A percentile compares a stretch with the other conserved stretches of the same genome.
Evolutionary conservation across 2,113 vertebrate genomes (phyloP).

Genomic region (Candoia aspera): DNA sequence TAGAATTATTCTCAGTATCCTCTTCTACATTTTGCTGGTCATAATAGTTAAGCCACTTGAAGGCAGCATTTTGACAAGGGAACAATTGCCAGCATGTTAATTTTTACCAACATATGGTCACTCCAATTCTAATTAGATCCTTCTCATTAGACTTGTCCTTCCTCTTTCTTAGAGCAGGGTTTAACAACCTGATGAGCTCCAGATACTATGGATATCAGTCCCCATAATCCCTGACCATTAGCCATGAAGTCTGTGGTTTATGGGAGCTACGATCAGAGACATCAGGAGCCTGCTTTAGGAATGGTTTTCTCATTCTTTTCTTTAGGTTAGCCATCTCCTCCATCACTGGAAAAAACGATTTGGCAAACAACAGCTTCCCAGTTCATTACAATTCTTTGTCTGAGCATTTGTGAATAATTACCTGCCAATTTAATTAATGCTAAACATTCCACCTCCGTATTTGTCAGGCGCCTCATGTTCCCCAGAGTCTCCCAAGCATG

Average conservation of each 20-base stretch:
- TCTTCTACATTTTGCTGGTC: neutral
- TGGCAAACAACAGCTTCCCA: slow-evolving; percentile 38
- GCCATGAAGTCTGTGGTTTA: neutral
- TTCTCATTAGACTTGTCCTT: neutral
- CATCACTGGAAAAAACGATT: slow-evolving; percentile 12
- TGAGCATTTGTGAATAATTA: slow-evolving; percentile 59
- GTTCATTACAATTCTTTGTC: slow-evolving; percentile 48
- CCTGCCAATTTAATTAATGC: slow-evolving; percentile 33
- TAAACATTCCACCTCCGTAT: slow-evolving; percentile 42
- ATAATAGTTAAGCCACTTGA: neutral
- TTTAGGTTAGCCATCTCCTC: neutral
- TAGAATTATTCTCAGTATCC: neutral
- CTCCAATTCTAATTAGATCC: neutral
- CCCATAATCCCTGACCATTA: neutral
- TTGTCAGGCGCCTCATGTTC: slow-evolving; percentile 26
- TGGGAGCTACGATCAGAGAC: neutral
- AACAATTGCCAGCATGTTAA: neutral
- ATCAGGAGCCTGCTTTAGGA: neutral
- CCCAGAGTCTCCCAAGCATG: slow-evolving; percentile 14
- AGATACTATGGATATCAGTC: neutral
- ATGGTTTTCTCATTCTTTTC: neutral
- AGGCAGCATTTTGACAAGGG: neutral
- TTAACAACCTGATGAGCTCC: neutral
- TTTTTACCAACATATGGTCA: neutral
- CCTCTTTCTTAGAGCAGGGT: neutral